These are phyloP conservation scores for Coluber constrictor DNA, from an alignment of 2,797 vertebrate genomes.

Conservation along the genomic window DNA sequence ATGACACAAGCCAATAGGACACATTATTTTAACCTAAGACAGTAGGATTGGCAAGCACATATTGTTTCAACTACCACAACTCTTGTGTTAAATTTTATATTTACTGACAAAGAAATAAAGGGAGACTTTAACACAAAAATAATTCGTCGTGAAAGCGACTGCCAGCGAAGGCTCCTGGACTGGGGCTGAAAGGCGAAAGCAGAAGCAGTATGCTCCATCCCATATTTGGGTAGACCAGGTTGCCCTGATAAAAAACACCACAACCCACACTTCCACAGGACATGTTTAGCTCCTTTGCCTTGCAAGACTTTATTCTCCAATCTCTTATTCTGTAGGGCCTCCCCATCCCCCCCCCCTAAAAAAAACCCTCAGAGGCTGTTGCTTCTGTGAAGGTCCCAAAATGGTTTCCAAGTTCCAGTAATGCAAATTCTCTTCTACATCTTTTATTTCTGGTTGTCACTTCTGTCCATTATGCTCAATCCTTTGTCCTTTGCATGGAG, in stretches of 20 bases:
- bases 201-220: no score
- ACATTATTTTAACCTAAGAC: not conserved
- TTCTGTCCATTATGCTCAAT: not conserved
- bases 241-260: no score
- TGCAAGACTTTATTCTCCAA: not conserved
- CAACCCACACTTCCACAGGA: not conserved
- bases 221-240: no score
- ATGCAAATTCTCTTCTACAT: not conserved
- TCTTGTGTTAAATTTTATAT: not conserved
- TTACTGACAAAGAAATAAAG: no score
- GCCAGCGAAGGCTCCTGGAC: no score
- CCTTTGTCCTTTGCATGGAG: not conserved
- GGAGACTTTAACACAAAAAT: no score
- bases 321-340: not conserved
- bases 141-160: no score
- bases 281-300: not conserved
- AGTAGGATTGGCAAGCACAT: not conserved
- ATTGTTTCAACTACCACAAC: not conserved
- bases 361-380: not conserved
- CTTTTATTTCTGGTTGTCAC: not conserved
- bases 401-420: not conserved
- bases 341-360: accelerated
- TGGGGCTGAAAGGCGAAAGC: no score
- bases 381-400: not conserved
- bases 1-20: not conserved